Evolutionary conservation across 2,797 vertebrate genomes (phyloP), one percentile per base, ranked within the genome.

Genomic region (Ambastaia sidthimunki): DNA sequence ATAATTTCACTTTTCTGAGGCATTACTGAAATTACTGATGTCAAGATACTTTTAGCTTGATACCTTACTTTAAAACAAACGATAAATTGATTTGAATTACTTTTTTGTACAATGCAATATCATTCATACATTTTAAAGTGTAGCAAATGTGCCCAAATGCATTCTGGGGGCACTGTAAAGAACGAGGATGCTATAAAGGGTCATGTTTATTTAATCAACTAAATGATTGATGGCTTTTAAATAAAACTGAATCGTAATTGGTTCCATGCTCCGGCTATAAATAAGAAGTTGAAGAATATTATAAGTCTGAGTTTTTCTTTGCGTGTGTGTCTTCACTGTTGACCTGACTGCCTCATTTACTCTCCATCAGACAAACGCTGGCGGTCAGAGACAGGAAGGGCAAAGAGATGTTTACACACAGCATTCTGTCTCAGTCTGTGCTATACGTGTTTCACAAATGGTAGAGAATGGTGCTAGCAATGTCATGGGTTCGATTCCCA

Each of bases 301-400:
- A 83, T 65, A 25, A 55, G 76, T 83, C 72, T 82, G 78, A 83
- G 82, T 72, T 76, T 23, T 86, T 71, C 78, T 16, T n/a, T 67
- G 9, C 75, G 34, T 47, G 71, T 74, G 55, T 78, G 73, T 52
- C 18, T 59, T 71, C 16, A 37, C 31, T 57, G 65, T 81, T 69
- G 76, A 93, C 90, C 73, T 65, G 76, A 92, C 92, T 50, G 65
- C 57, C 34, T 7, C 59, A 66, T 80, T 80, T 70, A 74, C 71
- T 75, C 60, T 25, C 25, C 59, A 52, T 47, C 18, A 70, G 47
- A 80, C 65, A 73, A 83, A 81, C 23, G 44, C 21, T 76, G 25
- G 72, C 4, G 72, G 71, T 65, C 74, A 74, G 70, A 78, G 66
- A 74, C 57, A 80, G 52, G 79, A 54, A 71, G 63, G 37, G 47